These are phyloP conservation scores for Anarrhichthys ocellatus DNA, from an alignment of 2,113 vertebrate genomes.

Conservation along the genomic window DNA sequence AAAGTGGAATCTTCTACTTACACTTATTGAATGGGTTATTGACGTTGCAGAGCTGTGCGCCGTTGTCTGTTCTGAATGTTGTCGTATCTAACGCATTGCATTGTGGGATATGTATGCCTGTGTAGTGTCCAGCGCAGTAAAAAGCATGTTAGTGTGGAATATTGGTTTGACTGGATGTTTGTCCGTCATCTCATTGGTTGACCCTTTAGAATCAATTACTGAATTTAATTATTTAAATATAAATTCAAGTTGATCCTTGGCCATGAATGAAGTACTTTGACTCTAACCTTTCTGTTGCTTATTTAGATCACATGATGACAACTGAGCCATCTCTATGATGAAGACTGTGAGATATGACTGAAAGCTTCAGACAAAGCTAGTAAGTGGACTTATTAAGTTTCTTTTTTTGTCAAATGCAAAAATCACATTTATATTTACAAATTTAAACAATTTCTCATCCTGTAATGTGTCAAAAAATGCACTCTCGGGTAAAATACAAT, in stretches of 20 bases:
- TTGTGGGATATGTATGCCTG: not conserved
- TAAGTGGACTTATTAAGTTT: not conserved
- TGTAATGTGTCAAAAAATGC: not conserved
- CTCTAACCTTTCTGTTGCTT: not conserved
- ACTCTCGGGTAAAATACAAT: no score
- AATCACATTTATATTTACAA: not conserved
- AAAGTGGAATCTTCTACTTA: no score
- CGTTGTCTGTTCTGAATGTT: no score
- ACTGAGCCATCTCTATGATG: not conserved
- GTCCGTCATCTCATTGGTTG: no score
- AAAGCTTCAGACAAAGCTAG: not conserved
- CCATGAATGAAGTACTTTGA: not conserved
- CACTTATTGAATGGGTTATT: no score
- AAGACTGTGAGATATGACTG: not conserved
- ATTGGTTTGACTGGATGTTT: no score
- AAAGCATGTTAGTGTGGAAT: no score
- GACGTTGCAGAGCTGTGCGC: no score
- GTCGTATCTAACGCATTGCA: not conserved
- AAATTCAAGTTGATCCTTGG: not conserved
- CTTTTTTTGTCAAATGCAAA: not conserved
- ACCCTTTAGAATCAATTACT: no score
- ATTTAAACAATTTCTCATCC: not conserved
- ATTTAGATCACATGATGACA: not conserved
- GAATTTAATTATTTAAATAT: no score
- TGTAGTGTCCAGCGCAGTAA: no score